A percentile compares a stretch with the other conserved stretches of the same genome.
Evolutionary conservation across 2,797 vertebrate species (phyloP).

Genomic region (Pygocentrus nattereri): DNA sequence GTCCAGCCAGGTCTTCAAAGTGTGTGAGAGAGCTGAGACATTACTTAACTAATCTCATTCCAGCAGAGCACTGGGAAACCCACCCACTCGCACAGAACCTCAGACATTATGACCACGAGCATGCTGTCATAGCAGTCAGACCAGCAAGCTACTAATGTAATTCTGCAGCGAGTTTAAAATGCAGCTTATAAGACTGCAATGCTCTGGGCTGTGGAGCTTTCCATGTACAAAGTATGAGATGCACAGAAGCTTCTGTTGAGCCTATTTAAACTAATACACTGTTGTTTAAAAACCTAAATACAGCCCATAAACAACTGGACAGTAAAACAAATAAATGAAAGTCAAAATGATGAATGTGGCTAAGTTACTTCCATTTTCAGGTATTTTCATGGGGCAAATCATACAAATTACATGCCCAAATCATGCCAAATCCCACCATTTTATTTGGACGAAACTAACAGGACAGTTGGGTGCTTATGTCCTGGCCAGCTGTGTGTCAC

Average conservation of each 20-base stretch:
- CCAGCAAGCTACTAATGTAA: slow-evolving; percentile 18
- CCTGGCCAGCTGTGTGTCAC: not conserved
- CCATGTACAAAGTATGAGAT: too few species aligned
- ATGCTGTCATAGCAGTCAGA: slow-evolving; percentile 15
- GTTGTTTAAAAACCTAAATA: too few species aligned
- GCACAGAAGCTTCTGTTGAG: too few species aligned
- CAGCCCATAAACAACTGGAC: not conserved
- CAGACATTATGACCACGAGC: slow-evolving; percentile 22
- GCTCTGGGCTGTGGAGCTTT: too few species aligned
- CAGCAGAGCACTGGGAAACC: slow-evolving; percentile 1
- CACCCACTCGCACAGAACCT: slow-evolving; percentile 23
- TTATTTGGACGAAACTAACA: not conserved
- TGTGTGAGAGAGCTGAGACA: slow-evolving; percentile 55
- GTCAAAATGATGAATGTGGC: not conserved
- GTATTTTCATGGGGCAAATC: not conserved
- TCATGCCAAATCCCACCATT: not conserved
- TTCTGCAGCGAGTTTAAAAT: slow-evolving; percentile 24
- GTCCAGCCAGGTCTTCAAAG: slow-evolving; percentile 70
- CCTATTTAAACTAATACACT: too few species aligned
- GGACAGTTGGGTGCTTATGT: not conserved
- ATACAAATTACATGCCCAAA: not conserved
- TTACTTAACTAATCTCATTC: slow-evolving; percentile 43
- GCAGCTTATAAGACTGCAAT: not conserved
- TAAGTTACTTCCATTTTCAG: not conserved
- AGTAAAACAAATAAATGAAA: not conserved